Base-by-base conservation (phyloP, 2,797 vertebrate genomes). In the Chrosomus eos region DNA sequence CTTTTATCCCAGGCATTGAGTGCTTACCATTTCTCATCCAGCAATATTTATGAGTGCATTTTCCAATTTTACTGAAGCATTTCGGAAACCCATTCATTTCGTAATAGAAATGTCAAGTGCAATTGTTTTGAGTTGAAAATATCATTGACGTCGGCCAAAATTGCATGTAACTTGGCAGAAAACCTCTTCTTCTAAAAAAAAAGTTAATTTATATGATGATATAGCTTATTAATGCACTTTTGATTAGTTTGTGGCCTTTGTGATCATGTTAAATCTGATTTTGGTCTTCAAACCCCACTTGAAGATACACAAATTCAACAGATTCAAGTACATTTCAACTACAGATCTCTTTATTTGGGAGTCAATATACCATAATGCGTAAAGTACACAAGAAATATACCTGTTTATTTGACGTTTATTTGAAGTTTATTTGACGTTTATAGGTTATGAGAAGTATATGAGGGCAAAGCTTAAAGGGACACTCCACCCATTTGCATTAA, bases 61-160 rank as follows among this genome's bases (percentile, higher is more conserved):
- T 71, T 38, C 21, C 45, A 76, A 75, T 83, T 72, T 76, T 14
- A 64, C 51, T 70, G 67, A 53, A 43, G 77, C 76, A 3, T 68
- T 83, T 76, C 60, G 9, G 31, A 74, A 72, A 55, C 66, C 74
- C 40, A 43, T 66, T 40, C 36, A 75, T 40, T 79, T 53, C 40
- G 21, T 51, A 21, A 81, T 62, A 31, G 75, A 83, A 48, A 83
- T 33, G 48, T 19, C 31, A 82, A 76, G 60, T n/a, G 4, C 16
- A 18, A 64, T 74, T 73, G 40, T 36, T 43, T 13, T 62, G 40
- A 48, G 23, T 64, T 74, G 26, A 45, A 80, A 48, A 33, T 58
- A n/a, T 38, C 38, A 81, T 72, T 33, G 68, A 45, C 53, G 31
- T 6, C 0, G 1, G n/a, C 4, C n/a, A 36, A 36, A 82, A 73